Base-by-base conservation (phyloP, 2,113 vertebrate genomes). In the Megaceryle torquata region DNA sequence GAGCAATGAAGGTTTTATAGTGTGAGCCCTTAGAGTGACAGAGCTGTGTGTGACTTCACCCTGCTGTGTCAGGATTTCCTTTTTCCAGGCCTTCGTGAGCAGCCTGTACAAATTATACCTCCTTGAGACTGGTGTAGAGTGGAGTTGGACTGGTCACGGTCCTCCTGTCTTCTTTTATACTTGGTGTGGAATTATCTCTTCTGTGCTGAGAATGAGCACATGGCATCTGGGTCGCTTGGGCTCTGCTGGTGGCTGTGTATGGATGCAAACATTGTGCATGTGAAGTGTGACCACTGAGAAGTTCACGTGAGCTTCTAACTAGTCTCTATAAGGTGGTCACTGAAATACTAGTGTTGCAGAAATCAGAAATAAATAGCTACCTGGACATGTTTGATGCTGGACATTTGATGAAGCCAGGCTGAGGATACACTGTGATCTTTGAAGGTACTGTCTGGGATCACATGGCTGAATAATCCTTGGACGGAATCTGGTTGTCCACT, bases 1-100 rank as follows among this genome's bases (percentile, higher is more conserved):
- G 82, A 97, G 96, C 85, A 76, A 46, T 86, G 93, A 95, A 94
- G 93, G 97, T 89, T 97, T 97, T 97, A 94, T 71, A 89, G 89
- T 48, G 76, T 90, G 89, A 93, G 82, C 59, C 77, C 78, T 88
- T 33, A 31, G 86, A 94, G 89, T 91, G 97, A 90, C 93, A 96
- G 95, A 94, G 56, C 89, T 72, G 91, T 2, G 1, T 53, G 87
- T 74, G 91, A 88, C 88, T 89, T 93, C 88, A 79, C 92, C 50
- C 74, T 69, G 54, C 51, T 70, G 76, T 39, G 61, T 74, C 33
- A 70, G 88, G 85, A 29, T 84, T 93, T 86, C 77, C 77, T 68
- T 93, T 70, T 70, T 37, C 65, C 86, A 87, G 61, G 48, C 44
- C 54, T 81, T 60, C 67, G 14, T 6, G n/a, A 78, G 37, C 24